Percentiles rank a stretch among this genome's conserved stretches.
Conservation (phyloP, 2,888 invertebrate species). For the Polyommatus icarus region DNA sequence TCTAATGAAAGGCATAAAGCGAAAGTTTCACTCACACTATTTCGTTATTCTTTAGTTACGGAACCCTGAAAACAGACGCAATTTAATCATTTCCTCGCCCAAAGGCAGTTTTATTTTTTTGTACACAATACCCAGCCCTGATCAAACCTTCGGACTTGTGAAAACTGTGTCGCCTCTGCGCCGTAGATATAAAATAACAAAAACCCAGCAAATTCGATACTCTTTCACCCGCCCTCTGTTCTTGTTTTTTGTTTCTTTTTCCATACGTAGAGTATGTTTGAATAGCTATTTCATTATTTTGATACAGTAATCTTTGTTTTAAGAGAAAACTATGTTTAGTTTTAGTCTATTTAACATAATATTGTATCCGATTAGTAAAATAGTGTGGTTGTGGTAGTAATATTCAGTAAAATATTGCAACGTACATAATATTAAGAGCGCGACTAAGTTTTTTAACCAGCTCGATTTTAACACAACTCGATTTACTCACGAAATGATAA, state of each 20-base stretch:
- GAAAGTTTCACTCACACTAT: too few relatives aligned
- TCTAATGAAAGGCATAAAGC: too few relatives aligned
- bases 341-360: too few relatives aligned
- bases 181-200: conserved; percentile 19
- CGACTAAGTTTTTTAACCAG: not conserved
- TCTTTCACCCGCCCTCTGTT: not conserved
- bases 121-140: conserved; percentile 17
- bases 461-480: not conserved
- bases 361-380: too few relatives aligned
- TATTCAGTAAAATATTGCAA: too few relatives aligned
- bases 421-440: too few relatives aligned
- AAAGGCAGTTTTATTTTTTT: conserved; percentile 25
- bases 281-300: not conserved
- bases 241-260: conserved; percentile 11
- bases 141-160: conserved; percentile 22
- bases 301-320: not conserved
- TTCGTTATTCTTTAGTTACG: not conserved
- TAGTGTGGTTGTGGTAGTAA: too few relatives aligned
- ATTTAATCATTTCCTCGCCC: conserved; percentile 25
- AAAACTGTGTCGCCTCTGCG: conserved; percentile 15
- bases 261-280: not conserved
- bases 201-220: conserved; percentile 22
- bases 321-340: too few relatives aligned
- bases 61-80: not conserved
- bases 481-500: not conserved